Conservation (phyloP, 2,113 vertebrate genomes). For the Podarcis cretensis region DNA sequence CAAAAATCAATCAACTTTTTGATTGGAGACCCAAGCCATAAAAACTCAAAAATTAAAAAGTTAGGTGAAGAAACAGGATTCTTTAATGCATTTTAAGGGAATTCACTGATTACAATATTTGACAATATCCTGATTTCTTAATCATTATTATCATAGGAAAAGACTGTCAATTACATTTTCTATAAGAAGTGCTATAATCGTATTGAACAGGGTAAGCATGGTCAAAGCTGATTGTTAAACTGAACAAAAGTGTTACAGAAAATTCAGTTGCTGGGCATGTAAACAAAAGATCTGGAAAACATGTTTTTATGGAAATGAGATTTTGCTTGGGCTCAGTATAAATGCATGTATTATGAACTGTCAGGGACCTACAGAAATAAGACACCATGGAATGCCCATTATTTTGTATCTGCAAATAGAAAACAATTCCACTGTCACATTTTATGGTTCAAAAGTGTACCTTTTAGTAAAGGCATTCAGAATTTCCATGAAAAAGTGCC, state of each 20-base stretch:
- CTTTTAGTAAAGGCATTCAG: background rate
- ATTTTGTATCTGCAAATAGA: background rate
- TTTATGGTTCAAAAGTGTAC: constrained; percentile 1
- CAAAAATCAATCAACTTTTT: background rate
- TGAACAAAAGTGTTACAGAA: background rate
- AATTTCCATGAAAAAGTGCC: background rate
- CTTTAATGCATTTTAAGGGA: background rate
- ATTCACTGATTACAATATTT: background rate
- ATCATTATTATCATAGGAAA: background rate
- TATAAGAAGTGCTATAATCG: background rate
- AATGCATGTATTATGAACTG: background rate
- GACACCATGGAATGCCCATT: background rate
- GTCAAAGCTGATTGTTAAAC: background rate
- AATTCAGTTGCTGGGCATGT: constrained; percentile 8
- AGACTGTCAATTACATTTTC: background rate
- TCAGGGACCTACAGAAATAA: background rate
- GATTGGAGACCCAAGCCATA: background rate
- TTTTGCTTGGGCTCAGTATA: background rate
- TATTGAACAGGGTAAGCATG: background rate
- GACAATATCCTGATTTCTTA: background rate
- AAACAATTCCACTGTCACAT: background rate
- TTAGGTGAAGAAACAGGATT: background rate
- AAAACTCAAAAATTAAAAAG: background rate
- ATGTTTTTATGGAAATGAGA: background rate
- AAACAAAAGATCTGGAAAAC: background rate